These are phyloP conservation scores for Sphaeridia pumilis DNA, from an alignment of 2,888 invertebrate species.

Conservation along the genomic window DNA sequence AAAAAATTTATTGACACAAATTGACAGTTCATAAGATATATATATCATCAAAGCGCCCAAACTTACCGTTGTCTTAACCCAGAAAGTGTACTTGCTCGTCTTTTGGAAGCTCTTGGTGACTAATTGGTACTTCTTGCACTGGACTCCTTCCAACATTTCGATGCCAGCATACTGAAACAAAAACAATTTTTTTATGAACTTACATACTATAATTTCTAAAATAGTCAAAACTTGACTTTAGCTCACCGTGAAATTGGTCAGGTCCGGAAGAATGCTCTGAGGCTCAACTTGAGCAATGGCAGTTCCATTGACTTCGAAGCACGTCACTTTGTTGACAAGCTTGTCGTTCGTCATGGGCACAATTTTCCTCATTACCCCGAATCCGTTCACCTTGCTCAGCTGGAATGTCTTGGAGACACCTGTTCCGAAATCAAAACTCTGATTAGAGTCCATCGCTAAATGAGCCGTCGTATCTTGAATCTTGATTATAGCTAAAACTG, in stretches of 20 bases:
- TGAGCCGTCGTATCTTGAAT: too few relatives aligned
- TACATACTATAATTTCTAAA: neutral
- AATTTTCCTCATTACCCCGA: constrained; percentile 65
- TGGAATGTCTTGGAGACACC: constrained; percentile 87
- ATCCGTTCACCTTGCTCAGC: constrained; percentile 46
- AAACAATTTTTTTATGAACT: too few relatives aligned
- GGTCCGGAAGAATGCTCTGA: constrained; percentile 71
- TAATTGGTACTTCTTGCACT: constrained; percentile 67
- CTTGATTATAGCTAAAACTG: constrained; percentile 3
- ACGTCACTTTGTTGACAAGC: constrained; percentile 58
- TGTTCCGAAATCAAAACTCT: constrained; percentile 35
- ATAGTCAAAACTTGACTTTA: neutral
- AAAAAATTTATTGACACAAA: neutral
- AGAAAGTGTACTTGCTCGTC: constrained; percentile 76
- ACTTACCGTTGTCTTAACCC: constrained; percentile 60
- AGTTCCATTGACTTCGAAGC: constrained; percentile 73
- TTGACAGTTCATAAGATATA: neutral
- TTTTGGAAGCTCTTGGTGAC: constrained; percentile 60
- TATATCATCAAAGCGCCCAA: neutral
- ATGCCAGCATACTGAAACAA: constrained; percentile 45
- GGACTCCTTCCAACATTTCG: constrained; percentile 57
- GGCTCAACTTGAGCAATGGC: constrained; percentile 48
- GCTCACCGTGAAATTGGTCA: constrained; percentile 56
- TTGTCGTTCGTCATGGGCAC: constrained; percentile 73
- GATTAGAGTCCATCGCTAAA: too few relatives aligned